Conservation (phyloP, 2,113 vertebrate genomes). For the Hemicordylus capensis region DNA sequence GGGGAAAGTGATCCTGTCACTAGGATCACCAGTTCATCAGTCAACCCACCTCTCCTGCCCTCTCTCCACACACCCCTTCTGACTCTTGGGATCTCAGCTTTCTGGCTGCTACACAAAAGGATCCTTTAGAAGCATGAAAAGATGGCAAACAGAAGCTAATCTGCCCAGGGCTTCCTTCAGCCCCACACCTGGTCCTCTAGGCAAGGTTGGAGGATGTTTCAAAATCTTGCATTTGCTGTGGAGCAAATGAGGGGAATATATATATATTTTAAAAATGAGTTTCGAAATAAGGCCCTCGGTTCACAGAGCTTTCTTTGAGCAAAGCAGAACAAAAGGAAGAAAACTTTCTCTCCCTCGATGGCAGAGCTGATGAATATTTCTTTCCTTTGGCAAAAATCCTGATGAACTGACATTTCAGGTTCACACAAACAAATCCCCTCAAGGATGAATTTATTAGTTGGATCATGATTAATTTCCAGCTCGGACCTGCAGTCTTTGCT, state of each 20-base stretch:
- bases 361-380: constrained; percentile 63
- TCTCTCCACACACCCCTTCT: constrained; percentile 5
- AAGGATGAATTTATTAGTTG: constrained; percentile 65
- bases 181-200: background rate
- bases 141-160: background rate
- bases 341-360: constrained; percentile 43
- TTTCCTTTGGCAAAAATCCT: constrained; percentile 70
- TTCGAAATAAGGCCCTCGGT: background rate
- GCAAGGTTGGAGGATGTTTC: background rate
- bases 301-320: background rate
- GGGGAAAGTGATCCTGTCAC: constrained; percentile 29
- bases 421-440: constrained; percentile 69
- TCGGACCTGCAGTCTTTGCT: constrained; percentile 36
- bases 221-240: background rate
- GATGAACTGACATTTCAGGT: constrained; percentile 67
- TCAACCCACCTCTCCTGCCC: background rate
- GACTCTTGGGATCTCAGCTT: constrained; percentile 29
- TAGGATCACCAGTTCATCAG: constrained; percentile 17
- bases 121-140: background rate
- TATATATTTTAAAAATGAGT: background rate
- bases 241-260: background rate
- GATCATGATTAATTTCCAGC: constrained; percentile 60
- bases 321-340: background rate
- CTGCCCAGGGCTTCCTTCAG: background rate
- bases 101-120: rapidly evolving